Evolutionary conservation across 2,888 invertebrate genomes (phyloP).

Genomic region (Tineola bisselliella): DNA sequence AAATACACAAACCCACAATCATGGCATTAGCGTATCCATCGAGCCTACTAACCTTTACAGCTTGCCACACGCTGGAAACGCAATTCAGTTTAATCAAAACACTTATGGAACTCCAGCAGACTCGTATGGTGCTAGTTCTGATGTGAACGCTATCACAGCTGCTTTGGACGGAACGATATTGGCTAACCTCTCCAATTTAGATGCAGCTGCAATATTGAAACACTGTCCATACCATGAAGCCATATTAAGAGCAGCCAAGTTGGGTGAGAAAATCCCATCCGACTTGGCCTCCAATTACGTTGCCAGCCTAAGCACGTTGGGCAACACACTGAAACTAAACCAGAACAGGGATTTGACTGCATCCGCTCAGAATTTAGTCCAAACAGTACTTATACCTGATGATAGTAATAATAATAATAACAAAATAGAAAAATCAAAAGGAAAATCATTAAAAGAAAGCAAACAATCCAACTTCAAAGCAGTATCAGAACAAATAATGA

Average conservation of each 20-base stretch:
- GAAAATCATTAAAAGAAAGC: slow-evolving; percentile 31
- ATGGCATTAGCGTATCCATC: slow-evolving; percentile 48
- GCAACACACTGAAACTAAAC: slow-evolving; percentile 56
- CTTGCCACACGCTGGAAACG: slow-evolving; percentile 54
- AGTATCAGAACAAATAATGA: slow-evolving; percentile 46
- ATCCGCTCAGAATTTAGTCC: slow-evolving; percentile 43
- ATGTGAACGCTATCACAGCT: slow-evolving; percentile 41
- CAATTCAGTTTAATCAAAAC: slow-evolving; percentile 56
- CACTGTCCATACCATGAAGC: slow-evolving; percentile 64
- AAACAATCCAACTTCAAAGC: slow-evolving; percentile 32
- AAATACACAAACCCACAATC: slow-evolving; percentile 32
- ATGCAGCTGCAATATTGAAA: slow-evolving; percentile 57
- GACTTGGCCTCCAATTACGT: slow-evolving; percentile 62
- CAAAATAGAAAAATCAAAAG: slow-evolving; percentile 39
- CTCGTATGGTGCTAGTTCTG: slow-evolving; percentile 61
- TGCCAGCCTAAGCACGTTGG: slow-evolving; percentile 61
- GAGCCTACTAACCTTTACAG: slow-evolving; percentile 63
- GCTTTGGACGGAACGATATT: slow-evolving; percentile 49
- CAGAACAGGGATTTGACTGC: slow-evolving; percentile 39
- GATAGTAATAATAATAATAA: slow-evolving; percentile 32
- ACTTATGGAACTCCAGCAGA: slow-evolving; percentile 56
- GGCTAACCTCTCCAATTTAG: slow-evolving; percentile 45
- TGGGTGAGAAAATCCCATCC: slow-evolving; percentile 52
- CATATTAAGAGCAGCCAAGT: slow-evolving; percentile 51
- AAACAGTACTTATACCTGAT: slow-evolving; percentile 32